Percentiles rank a stretch among this genome's conserved stretches.
phyloP scores from a whole-genome alignment of 1,140 invertebrate genomes.

The Elymnias hypermnestra region DNA sequence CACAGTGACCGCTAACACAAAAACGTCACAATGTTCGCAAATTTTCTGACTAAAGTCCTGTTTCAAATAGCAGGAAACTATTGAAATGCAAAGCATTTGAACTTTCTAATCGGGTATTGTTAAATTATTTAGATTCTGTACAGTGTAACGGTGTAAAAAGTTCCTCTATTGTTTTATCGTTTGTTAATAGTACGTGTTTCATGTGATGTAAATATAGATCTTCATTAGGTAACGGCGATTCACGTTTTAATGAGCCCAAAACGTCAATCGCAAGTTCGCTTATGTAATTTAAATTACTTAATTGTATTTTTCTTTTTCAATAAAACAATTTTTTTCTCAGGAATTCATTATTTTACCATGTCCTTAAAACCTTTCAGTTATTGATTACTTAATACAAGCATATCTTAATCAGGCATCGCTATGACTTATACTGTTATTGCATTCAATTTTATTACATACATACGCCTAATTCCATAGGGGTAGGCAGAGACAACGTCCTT shows the following conservation, averaged over 20 bases:
- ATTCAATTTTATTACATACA: too few species aligned
- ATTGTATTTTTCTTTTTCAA: constrained; percentile 43
- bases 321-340: constrained; percentile 32
- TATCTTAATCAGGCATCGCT: too few species aligned
- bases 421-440: too few species aligned
- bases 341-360: constrained; percentile 7
- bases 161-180: constrained; percentile 37
- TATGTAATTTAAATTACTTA: constrained; percentile 29
- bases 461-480: too few species aligned
- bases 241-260: constrained; percentile 71
- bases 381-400: too few species aligned
- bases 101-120: constrained; percentile 44
- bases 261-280: constrained; percentile 39
- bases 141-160: constrained; percentile 46
- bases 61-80: constrained; percentile 62
- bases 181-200: constrained; percentile 22
- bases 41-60: constrained; percentile 73
- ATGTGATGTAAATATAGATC: constrained; percentile 43
- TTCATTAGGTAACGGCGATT: constrained; percentile 36
- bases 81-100: constrained; percentile 62
- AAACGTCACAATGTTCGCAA: constrained; percentile 73
- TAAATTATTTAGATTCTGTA: constrained; percentile 23
- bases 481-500: too few species aligned
- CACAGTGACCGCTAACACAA: constrained; percentile 66
- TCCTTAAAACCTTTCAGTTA: too few species aligned